Evolutionary conservation across 2,888 invertebrate species (phyloP).

Genomic region (Drosophila stalkeri): DNA sequence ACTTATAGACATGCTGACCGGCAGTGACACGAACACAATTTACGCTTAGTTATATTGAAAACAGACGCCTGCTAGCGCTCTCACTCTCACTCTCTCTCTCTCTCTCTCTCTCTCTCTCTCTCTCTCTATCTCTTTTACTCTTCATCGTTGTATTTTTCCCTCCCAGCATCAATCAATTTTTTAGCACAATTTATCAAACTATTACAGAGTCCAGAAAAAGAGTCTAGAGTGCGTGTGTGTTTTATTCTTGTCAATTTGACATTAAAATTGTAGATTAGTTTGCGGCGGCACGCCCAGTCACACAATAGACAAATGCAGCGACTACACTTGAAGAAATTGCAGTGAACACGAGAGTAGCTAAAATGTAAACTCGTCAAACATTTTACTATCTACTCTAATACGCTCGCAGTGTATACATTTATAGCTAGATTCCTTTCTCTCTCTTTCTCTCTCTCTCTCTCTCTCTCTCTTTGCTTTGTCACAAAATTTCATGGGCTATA

Average conservation of each 20-base stretch:
- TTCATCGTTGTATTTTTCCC: too few relatives aligned
- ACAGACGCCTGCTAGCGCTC: slow-evolving; percentile 29
- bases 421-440: slow-evolving; percentile 19
- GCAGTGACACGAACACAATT: slow-evolving; percentile 53
- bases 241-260: slow-evolving; percentile 42
- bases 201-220: slow-evolving; percentile 43
- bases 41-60: slow-evolving; percentile 51
- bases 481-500: slow-evolving; percentile 48
- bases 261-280: slow-evolving; percentile 62
- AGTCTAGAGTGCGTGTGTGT: not conserved
- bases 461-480: slow-evolving; percentile 34
- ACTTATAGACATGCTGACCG: slow-evolving; percentile 63
- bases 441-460: slow-evolving; percentile 7
- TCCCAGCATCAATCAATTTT: slow-evolving; percentile 76
- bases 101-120: not conserved
- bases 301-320: slow-evolving; percentile 4
- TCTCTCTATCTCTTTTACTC: not conserved
- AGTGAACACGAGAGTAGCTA: not conserved
- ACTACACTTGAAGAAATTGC: slow-evolving; percentile 11
- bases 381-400: not conserved
- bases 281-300: slow-evolving; percentile 63
- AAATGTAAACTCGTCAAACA: not conserved
- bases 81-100: not conserved
- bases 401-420: slow-evolving; percentile 9
- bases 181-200: slow-evolving; percentile 77